Conservation (phyloP, 2,888 invertebrate species). For the Sipha maydis region DNA sequence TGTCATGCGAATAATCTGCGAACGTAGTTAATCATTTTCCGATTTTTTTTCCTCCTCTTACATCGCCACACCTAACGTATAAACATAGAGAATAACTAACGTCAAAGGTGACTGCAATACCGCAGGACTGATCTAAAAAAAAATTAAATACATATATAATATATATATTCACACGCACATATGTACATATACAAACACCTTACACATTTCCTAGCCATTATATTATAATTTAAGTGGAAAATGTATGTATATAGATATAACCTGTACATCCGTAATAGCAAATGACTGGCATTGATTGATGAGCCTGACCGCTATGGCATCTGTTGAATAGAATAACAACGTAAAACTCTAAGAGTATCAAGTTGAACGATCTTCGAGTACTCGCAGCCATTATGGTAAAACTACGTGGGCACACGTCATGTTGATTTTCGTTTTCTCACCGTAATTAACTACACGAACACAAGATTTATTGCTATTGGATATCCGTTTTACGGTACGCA, state of each 20-base stretch:
- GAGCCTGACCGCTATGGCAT: conserved; percentile 15
- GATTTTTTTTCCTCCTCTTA: background rate
- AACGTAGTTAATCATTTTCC: conserved; percentile 18
- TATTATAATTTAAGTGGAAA: conserved; percentile 17
- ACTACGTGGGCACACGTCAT: conserved; percentile 2
- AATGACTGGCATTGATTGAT: conserved; percentile 45
- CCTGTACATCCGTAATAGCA: background rate
- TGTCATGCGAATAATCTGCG: background rate
- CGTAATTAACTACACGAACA: background rate
- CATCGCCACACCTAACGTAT: no score
- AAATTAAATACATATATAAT: background rate
- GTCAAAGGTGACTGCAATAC: conserved; percentile 6
- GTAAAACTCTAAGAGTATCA: background rate
- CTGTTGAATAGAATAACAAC: conserved; percentile 40
- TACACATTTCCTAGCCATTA: conserved; percentile 22
- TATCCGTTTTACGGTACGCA: background rate
- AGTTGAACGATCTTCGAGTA: conserved; percentile 37
- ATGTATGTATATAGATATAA: background rate
- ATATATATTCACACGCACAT: no score
- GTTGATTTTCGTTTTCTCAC: background rate
- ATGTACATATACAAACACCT: background rate
- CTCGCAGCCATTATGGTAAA: background rate
- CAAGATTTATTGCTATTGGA: background rate
- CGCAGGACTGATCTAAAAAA: conserved; percentile 16
- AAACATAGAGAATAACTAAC: background rate